Evolutionary conservation across 2,888 invertebrate species (phyloP), one percentile per base, ranked within the genome.

Genomic region (Drosophila helvetica): DNA sequence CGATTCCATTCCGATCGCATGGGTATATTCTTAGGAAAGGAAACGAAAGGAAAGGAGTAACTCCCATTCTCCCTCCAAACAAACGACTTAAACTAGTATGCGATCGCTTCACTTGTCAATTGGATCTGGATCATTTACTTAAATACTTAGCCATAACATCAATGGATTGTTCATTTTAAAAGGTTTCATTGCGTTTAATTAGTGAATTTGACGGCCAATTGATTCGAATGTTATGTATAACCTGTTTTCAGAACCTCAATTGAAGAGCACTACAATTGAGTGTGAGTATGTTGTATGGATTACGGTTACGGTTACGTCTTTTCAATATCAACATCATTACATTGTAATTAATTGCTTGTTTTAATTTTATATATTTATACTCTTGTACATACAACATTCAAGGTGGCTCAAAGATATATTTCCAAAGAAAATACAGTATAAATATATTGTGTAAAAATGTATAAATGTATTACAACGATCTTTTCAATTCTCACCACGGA

Each of bases 1-100:
- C 48, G 66, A 54, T 65, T 66, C 48, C 66, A 54, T 66, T 66
- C 48, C 66, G 27, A 65, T 66, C 47, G 43, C 47, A 38, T 65
- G 48, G n/a, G 25, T 51, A 51, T 17, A 60, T 60, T 12, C 30
- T 30, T 50, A 5, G 19, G 15, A 18, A n/a, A 42, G 59, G 12
- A 19, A n/a, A n/a, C n/a, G n/a, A n/a, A n/a, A n/a, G n/a, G n/a
- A n/a, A 7, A 12, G 19, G 56, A 30, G 15, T n/a, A 43, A 30
- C 59, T 51, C 25, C 18, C 15, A 18, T 18, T 43, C 42, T 53
- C 53, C 30, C 30, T 22, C 17, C 27, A 5, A 46, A 60, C 38
- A 47, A 64, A 53, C 65, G 17, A 27, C 63, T 64, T 61, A 62
- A 1, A 3, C 45, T 63, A 62, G 10, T 50, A 22, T 63, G 45